Evolutionary conservation across 2,797 vertebrate species (phyloP).

Genomic region (Molossus molossus): DNA sequence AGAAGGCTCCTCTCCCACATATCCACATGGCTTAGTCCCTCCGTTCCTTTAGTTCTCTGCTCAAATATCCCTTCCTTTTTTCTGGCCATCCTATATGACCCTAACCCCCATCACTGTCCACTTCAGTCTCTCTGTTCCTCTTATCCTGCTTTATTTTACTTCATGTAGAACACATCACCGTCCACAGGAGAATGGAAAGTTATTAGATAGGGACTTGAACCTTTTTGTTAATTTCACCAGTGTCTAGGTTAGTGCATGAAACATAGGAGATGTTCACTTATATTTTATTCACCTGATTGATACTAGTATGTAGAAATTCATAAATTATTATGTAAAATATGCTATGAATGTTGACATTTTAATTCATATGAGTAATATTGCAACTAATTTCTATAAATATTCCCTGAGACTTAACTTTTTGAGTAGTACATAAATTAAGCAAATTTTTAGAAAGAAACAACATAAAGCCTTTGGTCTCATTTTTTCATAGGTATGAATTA

Average conservation of each 20-base stretch:
- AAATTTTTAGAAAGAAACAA: neutral
- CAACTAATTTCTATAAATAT: conserved; percentile 12
- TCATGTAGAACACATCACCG: neutral
- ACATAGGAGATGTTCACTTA: neutral
- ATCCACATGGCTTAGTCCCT: neutral
- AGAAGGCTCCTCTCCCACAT: neutral
- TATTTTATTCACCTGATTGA: conserved; percentile 3
- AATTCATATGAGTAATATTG: conserved; percentile 10
- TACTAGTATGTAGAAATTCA: neutral
- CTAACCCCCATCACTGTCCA: neutral
- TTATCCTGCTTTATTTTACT: neutral
- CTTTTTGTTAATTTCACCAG: neutral
- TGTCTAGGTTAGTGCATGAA: neutral
- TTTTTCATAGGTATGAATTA: conserved; percentile 91
- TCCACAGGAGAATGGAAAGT: neutral
- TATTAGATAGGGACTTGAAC: neutral
- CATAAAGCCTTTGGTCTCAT: conserved; percentile 40
- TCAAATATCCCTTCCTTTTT: conserved; percentile 17
- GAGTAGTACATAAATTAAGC: neutral
- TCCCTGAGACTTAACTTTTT: neutral
- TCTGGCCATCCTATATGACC: neutral
- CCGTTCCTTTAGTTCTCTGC: neutral
- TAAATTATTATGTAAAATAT: neutral
- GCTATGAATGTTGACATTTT: conserved; percentile 5
- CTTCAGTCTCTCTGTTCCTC: neutral